Percentiles rank a stretch among this genome's conserved stretches.
phyloP scores from a whole-genome alignment of 1,140 invertebrate species.

The Alviniconcha marisindica region DNA sequence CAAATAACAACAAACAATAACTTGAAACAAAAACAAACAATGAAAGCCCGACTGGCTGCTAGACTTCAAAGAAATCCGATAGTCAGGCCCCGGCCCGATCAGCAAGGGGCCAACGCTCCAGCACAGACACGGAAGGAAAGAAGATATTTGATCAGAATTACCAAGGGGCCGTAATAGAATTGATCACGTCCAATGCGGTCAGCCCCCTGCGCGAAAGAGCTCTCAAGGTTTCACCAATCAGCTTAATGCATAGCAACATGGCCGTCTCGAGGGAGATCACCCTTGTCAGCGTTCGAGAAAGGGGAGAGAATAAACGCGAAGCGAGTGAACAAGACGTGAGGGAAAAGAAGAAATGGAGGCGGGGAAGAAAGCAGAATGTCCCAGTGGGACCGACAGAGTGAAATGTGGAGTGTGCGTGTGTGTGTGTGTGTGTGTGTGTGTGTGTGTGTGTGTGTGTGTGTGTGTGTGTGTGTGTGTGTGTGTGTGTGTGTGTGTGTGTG shows the following conservation, averaged over 20 bases:
- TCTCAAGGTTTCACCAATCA: slow-evolving; percentile 40
- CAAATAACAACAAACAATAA: neutral
- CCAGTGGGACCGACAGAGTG: too few species aligned
- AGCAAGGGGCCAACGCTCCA: neutral
- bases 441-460: too few species aligned
- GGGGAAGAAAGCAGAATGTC: too few species aligned
- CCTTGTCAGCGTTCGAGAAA: slow-evolving; percentile 22
- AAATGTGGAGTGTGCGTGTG: neutral
- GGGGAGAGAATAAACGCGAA: slow-evolving; percentile 37
- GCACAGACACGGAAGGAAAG: slow-evolving; percentile 17
- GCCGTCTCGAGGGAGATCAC: slow-evolving; percentile 30
- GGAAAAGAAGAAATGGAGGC: too few species aligned
- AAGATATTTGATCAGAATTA: slow-evolving; percentile 29
- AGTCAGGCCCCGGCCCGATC: neutral
- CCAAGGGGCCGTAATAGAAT: slow-evolving; percentile 33
- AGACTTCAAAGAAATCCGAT: neutral
- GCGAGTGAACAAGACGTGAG: slow-evolving; percentile 16
- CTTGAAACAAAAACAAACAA: neutral
- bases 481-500: too few species aligned
- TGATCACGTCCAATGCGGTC: slow-evolving; percentile 35
- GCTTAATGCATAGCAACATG: slow-evolving; percentile 40
- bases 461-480: too few species aligned
- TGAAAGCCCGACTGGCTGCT: neutral
- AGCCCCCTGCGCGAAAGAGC: slow-evolving; percentile 32
- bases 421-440: too few species aligned